Percentiles rank a stretch among this genome's conserved stretches.
Conservation (phyloP, 2,888 invertebrate species). For the Atherix ibis region DNA sequence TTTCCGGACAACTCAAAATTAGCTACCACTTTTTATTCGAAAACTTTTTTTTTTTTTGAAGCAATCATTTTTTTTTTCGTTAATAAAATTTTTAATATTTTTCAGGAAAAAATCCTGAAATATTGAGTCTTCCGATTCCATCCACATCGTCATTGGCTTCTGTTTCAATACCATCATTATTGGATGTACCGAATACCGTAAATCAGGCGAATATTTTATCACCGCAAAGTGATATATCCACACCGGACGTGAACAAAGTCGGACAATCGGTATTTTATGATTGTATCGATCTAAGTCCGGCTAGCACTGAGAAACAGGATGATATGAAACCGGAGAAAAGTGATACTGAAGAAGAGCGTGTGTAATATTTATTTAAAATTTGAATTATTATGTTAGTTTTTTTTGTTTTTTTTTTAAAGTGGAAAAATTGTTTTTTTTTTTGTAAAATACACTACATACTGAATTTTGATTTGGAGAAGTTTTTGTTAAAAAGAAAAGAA, state of each 20-base stretch:
- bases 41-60: too few relatives aligned
- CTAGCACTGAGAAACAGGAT: slow-evolving; percentile 52
- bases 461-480: too few relatives aligned
- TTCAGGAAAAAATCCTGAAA: slow-evolving; percentile 7
- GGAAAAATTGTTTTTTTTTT: too few relatives aligned
- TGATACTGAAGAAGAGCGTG: slow-evolving; percentile 61
- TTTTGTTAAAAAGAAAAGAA: too few relatives aligned
- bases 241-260: slow-evolving; percentile 25
- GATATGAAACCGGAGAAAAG: slow-evolving; percentile 55
- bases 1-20: too few relatives aligned
- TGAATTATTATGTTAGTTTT: too few relatives aligned
- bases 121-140: slow-evolving; percentile 7
- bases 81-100: too few relatives aligned
- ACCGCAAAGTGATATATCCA: slow-evolving; percentile 17
- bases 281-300: slow-evolving; percentile 29
- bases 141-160: slow-evolving; percentile 5
- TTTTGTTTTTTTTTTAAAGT: too few relatives aligned
- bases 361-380: slow-evolving; percentile 12
- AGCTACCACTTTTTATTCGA: too few relatives aligned
- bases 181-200: slow-evolving; percentile 11
- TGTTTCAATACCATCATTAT: slow-evolving; percentile 5
- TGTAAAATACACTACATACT: too few relatives aligned
- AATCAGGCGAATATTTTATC: slow-evolving; percentile 9
- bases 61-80: too few relatives aligned
- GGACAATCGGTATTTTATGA: slow-evolving; percentile 33